phyloP scores from a whole-genome alignment of 1,140 invertebrate genomes.

The Hyphantria cunea region DNA sequence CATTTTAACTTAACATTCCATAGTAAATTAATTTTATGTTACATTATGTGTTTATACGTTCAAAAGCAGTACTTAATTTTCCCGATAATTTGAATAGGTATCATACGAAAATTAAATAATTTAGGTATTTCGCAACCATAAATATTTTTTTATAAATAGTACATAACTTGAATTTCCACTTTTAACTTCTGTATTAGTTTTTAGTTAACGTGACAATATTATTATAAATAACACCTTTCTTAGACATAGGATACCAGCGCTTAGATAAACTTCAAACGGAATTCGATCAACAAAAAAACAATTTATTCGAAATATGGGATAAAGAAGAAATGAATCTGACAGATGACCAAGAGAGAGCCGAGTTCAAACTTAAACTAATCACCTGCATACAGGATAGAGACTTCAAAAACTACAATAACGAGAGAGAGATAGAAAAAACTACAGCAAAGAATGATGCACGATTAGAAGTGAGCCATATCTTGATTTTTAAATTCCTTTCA shows the following conservation, averaged over 20 bases:
- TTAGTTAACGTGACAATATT: no score
- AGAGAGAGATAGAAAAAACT: constrained; percentile 63
- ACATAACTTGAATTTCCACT: no score
- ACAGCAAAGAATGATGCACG: constrained; percentile 75
- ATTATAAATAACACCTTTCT: constrained; percentile 8
- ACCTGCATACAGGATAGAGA: constrained; percentile 70
- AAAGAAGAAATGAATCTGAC: constrained; percentile 67
- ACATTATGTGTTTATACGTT: no score
- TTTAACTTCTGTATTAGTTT: no score
- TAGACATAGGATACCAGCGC: constrained; percentile 62
- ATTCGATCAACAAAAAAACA: constrained; percentile 81
- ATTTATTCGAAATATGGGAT: constrained; percentile 77
- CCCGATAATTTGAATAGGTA: no score
- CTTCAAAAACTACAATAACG: constrained; percentile 61
- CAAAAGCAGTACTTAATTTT: no score
- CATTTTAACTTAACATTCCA: not conserved
- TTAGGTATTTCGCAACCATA: no score
- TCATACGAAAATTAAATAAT: no score
- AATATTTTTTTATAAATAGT: no score
- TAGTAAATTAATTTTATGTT: no score
- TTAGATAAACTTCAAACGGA: constrained; percentile 81
- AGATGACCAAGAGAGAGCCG: constrained; percentile 63
- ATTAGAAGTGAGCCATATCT: constrained; percentile 63
- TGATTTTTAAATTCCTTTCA: no score
- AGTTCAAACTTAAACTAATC: constrained; percentile 70